Evolutionary conservation across 1,140 invertebrate genomes (phyloP).

Genomic region (Teleopsis dalmanni): DNA sequence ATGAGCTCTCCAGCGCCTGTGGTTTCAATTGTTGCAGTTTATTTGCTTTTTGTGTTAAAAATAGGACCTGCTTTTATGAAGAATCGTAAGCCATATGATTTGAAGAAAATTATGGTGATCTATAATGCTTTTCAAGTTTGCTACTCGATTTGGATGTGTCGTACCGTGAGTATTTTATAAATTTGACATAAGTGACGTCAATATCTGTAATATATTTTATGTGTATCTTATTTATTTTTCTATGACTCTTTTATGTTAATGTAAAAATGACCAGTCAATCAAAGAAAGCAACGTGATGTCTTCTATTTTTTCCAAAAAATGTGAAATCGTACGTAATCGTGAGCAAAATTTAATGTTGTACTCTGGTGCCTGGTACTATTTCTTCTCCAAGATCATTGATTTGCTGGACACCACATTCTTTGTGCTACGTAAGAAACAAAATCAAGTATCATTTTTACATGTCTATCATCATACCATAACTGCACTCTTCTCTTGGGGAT

Average conservation of each 20-base stretch:
- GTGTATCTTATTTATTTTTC: background rate
- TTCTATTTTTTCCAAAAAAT: slow-evolving; percentile 55
- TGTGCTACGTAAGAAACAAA: slow-evolving; percentile 75
- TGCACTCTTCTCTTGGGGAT: slow-evolving; percentile 55
- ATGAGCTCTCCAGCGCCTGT: slow-evolving; percentile 53
- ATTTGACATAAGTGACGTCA: background rate
- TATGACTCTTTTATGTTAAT: background rate
- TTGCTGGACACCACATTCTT: slow-evolving; percentile 76
- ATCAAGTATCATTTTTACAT: slow-evolving; percentile 77
- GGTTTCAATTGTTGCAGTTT: slow-evolving; percentile 52
- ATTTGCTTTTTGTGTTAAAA: slow-evolving; percentile 59
- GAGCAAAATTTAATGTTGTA: slow-evolving; percentile 41
- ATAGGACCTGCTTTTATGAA: slow-evolving; percentile 69
- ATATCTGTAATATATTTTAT: background rate
- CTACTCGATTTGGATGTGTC: slow-evolving; percentile 48
- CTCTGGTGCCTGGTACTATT: slow-evolving; percentile 55
- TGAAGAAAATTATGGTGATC: slow-evolving; percentile 61
- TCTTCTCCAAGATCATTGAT: slow-evolving; percentile 59
- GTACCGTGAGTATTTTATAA: slow-evolving; percentile 26
- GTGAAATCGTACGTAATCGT: slow-evolving; percentile 43
- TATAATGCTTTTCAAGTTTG: slow-evolving; percentile 71
- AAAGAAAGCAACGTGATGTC: slow-evolving; percentile 67
- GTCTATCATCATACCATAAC: slow-evolving; percentile 82
- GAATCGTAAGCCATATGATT: slow-evolving; percentile 59
- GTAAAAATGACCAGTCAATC: no score